These are phyloP conservation scores for Champsocephalus gunnari DNA, from an alignment of 2,797 vertebrate genomes.

Conservation along the genomic window DNA sequence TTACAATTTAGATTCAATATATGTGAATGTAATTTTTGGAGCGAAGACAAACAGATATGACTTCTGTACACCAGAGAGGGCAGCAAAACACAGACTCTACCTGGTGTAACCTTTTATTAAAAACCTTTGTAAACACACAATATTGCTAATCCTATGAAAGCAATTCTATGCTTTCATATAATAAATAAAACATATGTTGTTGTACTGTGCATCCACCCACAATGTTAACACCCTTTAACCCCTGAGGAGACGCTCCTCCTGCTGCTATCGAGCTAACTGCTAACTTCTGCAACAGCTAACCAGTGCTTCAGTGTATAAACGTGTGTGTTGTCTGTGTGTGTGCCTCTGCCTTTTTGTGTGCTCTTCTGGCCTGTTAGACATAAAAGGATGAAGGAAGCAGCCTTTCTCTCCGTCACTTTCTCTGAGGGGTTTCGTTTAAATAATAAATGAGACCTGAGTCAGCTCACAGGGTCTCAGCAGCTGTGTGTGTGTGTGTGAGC, in stretches of 20 bases:
- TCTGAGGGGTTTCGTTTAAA: constrained; percentile 29
- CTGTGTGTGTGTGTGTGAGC: constrained; percentile 28
- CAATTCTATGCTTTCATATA: neutral
- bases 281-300: constrained; percentile 64
- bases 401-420: constrained; percentile 21
- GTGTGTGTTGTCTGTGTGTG: constrained; percentile 13
- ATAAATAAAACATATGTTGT: too few relatives aligned
- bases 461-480: constrained; percentile 55
- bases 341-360: constrained; percentile 18
- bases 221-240: constrained; percentile 74
- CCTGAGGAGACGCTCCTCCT: constrained; percentile 59
- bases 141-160: neutral
- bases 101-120: neutral
- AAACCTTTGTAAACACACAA: neutral
- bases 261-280: constrained; percentile 61
- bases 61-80: neutral
- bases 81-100: neutral
- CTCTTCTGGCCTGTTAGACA: constrained; percentile 24
- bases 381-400: constrained; percentile 15
- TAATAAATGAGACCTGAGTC: constrained; percentile 50
- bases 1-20: too few relatives aligned
- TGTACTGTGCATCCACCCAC: constrained; percentile 71
- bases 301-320: constrained; percentile 12
- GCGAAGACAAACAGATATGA: neutral
- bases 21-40: too few relatives aligned